Base-by-base conservation (phyloP, 1,140 invertebrate genomes). In the Hypsibius dujardini region DNA sequence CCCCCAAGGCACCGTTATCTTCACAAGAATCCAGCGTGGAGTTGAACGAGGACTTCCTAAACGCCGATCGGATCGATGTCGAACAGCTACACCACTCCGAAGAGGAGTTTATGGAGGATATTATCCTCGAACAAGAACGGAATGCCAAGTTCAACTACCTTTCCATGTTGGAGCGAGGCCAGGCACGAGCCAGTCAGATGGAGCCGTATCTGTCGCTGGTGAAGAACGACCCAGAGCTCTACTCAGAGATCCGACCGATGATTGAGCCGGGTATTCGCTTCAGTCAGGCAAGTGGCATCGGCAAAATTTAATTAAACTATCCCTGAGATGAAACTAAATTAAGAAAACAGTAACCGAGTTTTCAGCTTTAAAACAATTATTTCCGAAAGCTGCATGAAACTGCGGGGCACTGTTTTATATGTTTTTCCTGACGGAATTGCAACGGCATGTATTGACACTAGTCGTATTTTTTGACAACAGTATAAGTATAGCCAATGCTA, bases 391-490 rank as follows among this genome's bases (percentile, higher is more conserved):
- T 28, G 28, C 28, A 28, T 28, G 28, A 28, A 28, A 28, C 28
- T 28, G 28, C 28, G 28, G 28, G 28, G 28, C 28, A 28, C 28
- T 28, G 28, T 28, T 28, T 28, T 28, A 28, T 28, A 28, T 28
- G 28, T 28, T 28, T 28, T 28, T 28, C 28, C 28, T 28, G 28
- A 28, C 28, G 28, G 28, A 28, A 28, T 28, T 28, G 28, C 28
- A 28, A 28, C 28, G 28, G 28, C 28, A 28, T 28, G 28, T 28
- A 28, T 28, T 28, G 28, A 28, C 28, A 28, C 28, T 28, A 28
- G 28, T 28, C 28, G 28, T 28, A 28, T 28, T 28, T 28, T 15
- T 74, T 78, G 28, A 28, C 28, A 28, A 28, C 28, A 28, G 28
- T 28, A 28, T 28, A 28, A 28, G 28, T 28, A 28, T 28, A 28